Base-by-base conservation (phyloP, 2,113 vertebrate genomes). In the Vanacampus margaritifer region DNA sequence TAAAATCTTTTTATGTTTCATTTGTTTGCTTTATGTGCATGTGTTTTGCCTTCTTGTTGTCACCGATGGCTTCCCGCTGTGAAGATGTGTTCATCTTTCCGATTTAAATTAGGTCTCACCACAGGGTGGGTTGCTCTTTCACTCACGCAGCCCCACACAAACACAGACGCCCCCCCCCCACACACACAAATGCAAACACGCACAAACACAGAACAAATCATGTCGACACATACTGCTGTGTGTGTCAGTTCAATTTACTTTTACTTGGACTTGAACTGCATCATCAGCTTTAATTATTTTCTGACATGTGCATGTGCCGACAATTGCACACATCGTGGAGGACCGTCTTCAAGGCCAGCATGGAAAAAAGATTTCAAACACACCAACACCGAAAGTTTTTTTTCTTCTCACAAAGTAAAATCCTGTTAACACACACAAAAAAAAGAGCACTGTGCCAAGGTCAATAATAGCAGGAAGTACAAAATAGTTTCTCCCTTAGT, bases 61-160 rank as follows among this genome's bases (percentile, higher is more conserved):
- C 76, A 84, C 72, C 68, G 74, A 56, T 68, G 81, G 68, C 76
- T 68, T 78, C 81, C 85, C 75, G 69, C 77, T 76, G 80, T 76
- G 74, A 70, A 81, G 71, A 72, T 75, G 75, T 80, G 84, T 81
- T 87, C 83, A 81, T 87, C 84, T 88, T 79, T 80, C 64, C 73
- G 81, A 84, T 89, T 89, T 87, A 90, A 90, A 90, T 89, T 86
- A 88, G 87, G 80, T 87, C 86, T 87, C 80, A 79, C 87, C 81
- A 77, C 86, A 83, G 85, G 86, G 81, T 69, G 86, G 80, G 75
- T 70, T 85, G 72, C 83, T 87, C 81, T 84, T 85, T 71, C 82
- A 81, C 72, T 64, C 57, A n/a, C 72, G 7, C 6, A 0, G 14
- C 54, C 50, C 6, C 32, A 54, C 67, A 45, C 69, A 73, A 67